Conservation (phyloP, 2,797 vertebrate genomes). For the Chrosomus eos region DNA sequence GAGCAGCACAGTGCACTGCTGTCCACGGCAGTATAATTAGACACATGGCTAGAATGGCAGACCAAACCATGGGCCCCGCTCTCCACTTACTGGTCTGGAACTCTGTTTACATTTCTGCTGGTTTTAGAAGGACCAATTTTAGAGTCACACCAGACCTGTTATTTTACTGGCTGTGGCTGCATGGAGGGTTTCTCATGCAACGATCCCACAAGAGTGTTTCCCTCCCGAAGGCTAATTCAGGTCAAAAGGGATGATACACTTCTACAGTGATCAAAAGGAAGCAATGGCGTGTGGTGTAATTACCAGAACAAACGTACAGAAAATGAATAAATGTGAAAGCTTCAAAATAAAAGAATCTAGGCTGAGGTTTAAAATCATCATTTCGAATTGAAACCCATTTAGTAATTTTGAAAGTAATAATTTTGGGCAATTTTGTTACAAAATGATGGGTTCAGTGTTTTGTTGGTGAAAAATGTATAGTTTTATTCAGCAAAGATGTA, state of each 20-base stretch:
- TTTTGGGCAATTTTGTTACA: background rate
- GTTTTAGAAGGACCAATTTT: conserved; percentile 79
- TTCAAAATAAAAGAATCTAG: background rate
- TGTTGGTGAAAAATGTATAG: background rate
- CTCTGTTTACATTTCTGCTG: conserved; percentile 74
- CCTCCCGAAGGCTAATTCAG: conserved; percentile 65
- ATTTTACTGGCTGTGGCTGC: conserved; percentile 73
- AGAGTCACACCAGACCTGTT: conserved; percentile 74
- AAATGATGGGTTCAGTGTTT: background rate
- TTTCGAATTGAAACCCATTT: background rate
- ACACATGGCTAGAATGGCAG: conserved; percentile 67
- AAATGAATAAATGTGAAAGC: conserved; percentile 14
- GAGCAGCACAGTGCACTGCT: conserved; percentile 40
- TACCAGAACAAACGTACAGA: background rate
- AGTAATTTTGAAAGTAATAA: background rate
- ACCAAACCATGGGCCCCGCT: conserved; percentile 70
- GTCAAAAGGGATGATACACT: conserved; percentile 63
- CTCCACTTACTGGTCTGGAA: conserved; percentile 76
- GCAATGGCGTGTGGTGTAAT: background rate
- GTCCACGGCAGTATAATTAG: conserved; percentile 64
- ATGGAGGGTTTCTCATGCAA: conserved; percentile 76
- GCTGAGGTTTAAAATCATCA: background rate
- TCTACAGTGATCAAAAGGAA: conserved; percentile 51
- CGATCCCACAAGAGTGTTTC: conserved; percentile 38
- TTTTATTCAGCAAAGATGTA: background rate